Evolutionary conservation across 2,888 invertebrate species (phyloP).

Genomic region (Exephanes ischioxanthus): DNA sequence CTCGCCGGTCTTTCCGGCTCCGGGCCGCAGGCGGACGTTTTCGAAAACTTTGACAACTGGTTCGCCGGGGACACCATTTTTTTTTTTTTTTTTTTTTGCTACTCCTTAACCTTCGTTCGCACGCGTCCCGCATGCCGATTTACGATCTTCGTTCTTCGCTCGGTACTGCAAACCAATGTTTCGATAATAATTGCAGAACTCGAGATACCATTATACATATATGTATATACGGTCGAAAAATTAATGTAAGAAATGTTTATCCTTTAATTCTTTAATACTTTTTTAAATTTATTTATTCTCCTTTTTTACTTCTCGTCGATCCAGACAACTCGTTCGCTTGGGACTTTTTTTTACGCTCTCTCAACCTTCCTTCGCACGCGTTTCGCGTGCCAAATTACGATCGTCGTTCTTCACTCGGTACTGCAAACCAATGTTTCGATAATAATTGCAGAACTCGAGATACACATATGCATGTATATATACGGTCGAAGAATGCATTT

Average conservation of each 20-base stretch:
- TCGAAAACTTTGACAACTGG: constrained; percentile 24
- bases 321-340: constrained; percentile 16
- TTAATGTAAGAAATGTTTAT: too few relatives aligned
- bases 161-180: not conserved
- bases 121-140: constrained; percentile 5
- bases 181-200: not conserved
- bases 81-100: constrained; percentile 22
- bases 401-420: not conserved
- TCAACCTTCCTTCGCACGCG: constrained; percentile 7
- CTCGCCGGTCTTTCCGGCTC: constrained; percentile 25
- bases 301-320: constrained; percentile 24
- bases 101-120: not conserved
- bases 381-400: not conserved
- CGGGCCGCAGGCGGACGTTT: not conserved
- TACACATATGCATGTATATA: too few relatives aligned
- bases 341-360: constrained; percentile 9
- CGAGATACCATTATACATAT: not conserved
- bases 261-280: too few relatives aligned
- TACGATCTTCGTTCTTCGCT: not conserved
- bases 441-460: too few relatives aligned
- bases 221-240: not conserved
- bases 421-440: too few relatives aligned
- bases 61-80: constrained; percentile 5
- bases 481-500: not conserved
- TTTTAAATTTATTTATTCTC: not conserved